Evolutionary conservation across 1,140 invertebrate genomes (phyloP), one percentile per base, ranked within the genome.

Genomic region (Drosophila saltans): DNA sequence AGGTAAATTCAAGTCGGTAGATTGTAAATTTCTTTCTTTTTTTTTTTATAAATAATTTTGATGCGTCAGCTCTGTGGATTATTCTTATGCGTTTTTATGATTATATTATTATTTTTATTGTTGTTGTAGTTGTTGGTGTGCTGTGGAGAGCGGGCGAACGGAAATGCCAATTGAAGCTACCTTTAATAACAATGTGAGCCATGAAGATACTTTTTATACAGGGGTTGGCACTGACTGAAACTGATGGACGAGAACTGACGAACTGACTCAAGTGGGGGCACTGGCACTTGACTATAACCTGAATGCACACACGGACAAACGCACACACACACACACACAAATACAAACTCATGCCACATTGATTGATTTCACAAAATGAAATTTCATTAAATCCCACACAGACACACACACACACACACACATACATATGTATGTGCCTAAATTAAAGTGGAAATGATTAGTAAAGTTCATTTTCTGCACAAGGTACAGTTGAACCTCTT

Each of bases 141-240:
- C 41, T 60, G 66, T 66, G 78, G 78, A 75, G 66, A 55, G 70
- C 65, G 61, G 45, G 61, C 39, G 58, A 84, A 55, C 83, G 83
- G 83, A 86, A 86, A 78, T 83, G 77, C 80, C 83, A 86, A 86
- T 86, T 86, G 83, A 88, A 80, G 84, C 83, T 86, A 86, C 83
- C 83, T 86, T 86, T 89, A 89, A 86, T 86, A 88, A 79, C 75
- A 78, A 52, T 40, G 45, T 26, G 63, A 66, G 67, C 71, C 78
- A 85, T 58, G 64, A 85, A 85, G 82, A 85, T 80, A 79, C 55
- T 64, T 43, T 45, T 64, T 28, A 28, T 52, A 52, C 59, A 59
- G 55, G 65, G 55, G 62, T 48, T 45, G 58, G 43, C 67, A 67
- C 41, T 55, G 55, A 59, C 58, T 66, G 67, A 58, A 73, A 70